These are phyloP conservation scores for Philopotamus ludificatus DNA, from an alignment of 1,140 invertebrate species.

Conservation along the genomic window DNA sequence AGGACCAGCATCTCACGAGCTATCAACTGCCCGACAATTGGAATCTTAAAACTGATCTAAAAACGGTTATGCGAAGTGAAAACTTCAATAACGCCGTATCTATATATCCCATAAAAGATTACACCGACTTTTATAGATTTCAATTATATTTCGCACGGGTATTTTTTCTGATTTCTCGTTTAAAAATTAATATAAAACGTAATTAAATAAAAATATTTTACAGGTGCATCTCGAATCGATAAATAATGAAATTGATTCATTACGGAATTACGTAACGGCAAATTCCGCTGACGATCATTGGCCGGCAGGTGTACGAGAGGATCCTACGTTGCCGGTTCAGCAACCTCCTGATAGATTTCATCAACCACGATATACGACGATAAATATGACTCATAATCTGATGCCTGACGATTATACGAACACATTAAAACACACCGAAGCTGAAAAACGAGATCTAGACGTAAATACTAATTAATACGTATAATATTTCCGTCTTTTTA, in stretches of 20 bases:
- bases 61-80: constrained; percentile 46
- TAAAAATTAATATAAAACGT: neutral
- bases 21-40: constrained; percentile 57
- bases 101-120: constrained; percentile 65
- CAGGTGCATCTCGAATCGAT: constrained; percentile 55
- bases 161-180: constrained; percentile 41
- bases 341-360: constrained; percentile 79
- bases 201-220: constrained; percentile 35
- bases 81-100: constrained; percentile 61
- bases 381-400: constrained; percentile 80
- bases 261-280: constrained; percentile 43
- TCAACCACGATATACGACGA: constrained; percentile 79
- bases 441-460: constrained; percentile 66
- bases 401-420: constrained; percentile 68
- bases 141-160: constrained; percentile 70
- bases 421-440: constrained; percentile 58
- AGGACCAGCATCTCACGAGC: constrained; percentile 58
- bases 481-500: neutral
- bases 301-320: constrained; percentile 33
- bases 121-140: constrained; percentile 66
- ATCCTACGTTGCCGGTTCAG: constrained; percentile 51
- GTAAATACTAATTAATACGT: constrained; percentile 41
- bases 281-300: constrained; percentile 45
- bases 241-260: constrained; percentile 52
- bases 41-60: constrained; percentile 56